Evolutionary conservation across 1,140 invertebrate genomes (phyloP).

Genomic region (Magallana gigas): DNA sequence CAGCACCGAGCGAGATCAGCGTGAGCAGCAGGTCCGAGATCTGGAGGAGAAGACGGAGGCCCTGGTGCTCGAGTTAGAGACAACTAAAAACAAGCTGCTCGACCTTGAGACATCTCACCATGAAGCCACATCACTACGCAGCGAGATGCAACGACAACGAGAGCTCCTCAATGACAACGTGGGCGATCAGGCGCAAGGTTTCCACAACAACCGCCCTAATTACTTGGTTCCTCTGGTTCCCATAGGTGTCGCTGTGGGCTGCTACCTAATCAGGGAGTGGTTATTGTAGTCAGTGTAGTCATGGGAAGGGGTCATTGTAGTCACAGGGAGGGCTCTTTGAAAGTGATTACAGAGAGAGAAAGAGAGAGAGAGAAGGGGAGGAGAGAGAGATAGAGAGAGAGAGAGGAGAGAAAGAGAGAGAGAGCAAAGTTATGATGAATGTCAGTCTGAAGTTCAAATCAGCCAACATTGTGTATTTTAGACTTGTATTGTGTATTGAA

Average conservation of each 20-base stretch:
- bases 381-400: too few relatives aligned
- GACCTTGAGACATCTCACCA: constrained; percentile 68
- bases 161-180: constrained; percentile 68
- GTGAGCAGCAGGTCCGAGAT: constrained; percentile 66
- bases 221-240: constrained; percentile 68
- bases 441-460: too few relatives aligned
- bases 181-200: constrained; percentile 75
- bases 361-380: too few relatives aligned
- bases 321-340: not conserved
- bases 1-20: constrained; percentile 67
- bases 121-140: constrained; percentile 68
- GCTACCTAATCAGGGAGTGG: constrained; percentile 68
- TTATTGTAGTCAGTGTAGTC: constrained; percentile 20
- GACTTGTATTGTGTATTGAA: too few relatives aligned
- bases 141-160: constrained; percentile 72
- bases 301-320: not conserved
- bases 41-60: constrained; percentile 73
- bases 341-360: too few relatives aligned
- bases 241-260: constrained; percentile 68
- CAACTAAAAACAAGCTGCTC: constrained; percentile 65
- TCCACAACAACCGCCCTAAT: constrained; percentile 58
- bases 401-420: too few relatives aligned
- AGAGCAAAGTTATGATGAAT: too few relatives aligned
- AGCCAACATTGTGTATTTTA: too few relatives aligned
- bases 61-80: constrained; percentile 72